These are phyloP conservation scores for Leptinotarsa peninsularis DNA, from an alignment of 2,888 invertebrate genomes.

Conservation along the genomic window DNA sequence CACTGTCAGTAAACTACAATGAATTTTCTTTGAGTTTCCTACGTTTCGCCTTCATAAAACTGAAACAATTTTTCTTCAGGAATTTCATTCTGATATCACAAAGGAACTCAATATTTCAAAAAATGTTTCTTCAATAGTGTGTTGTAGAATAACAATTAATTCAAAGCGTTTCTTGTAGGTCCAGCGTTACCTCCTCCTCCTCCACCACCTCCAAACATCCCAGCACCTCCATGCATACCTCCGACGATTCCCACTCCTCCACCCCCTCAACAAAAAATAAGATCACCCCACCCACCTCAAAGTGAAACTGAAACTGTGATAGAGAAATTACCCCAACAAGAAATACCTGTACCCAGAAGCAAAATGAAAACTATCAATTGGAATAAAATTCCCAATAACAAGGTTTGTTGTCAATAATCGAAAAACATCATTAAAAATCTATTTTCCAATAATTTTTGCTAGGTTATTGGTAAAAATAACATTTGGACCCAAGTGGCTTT, in stretches of 20 bases:
- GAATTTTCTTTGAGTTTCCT: no score
- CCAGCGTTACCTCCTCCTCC: constrained; percentile 65
- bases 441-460: constrained; percentile 43
- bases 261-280: constrained; percentile 55
- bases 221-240: constrained; percentile 61
- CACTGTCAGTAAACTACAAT: no score
- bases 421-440: background rate
- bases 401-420: constrained; percentile 67
- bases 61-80: no score
- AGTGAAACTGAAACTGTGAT: constrained; percentile 62
- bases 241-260: constrained; percentile 66
- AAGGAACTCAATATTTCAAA: no score
- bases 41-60: no score
- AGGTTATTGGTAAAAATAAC: constrained; percentile 90
- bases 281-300: constrained; percentile 45
- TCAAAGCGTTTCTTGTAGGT: constrained; percentile 43
- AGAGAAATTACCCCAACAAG: constrained; percentile 85
- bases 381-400: constrained; percentile 95
- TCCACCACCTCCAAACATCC: constrained; percentile 55
- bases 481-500: constrained; percentile 93
- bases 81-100: no score
- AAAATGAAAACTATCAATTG: constrained; percentile 99
- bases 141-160: background rate
- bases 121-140: background rate
- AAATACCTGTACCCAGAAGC: constrained; percentile 92